phyloP scores from a whole-genome alignment of 2,888 invertebrate genomes.

The Thereva nobilitata region DNA sequence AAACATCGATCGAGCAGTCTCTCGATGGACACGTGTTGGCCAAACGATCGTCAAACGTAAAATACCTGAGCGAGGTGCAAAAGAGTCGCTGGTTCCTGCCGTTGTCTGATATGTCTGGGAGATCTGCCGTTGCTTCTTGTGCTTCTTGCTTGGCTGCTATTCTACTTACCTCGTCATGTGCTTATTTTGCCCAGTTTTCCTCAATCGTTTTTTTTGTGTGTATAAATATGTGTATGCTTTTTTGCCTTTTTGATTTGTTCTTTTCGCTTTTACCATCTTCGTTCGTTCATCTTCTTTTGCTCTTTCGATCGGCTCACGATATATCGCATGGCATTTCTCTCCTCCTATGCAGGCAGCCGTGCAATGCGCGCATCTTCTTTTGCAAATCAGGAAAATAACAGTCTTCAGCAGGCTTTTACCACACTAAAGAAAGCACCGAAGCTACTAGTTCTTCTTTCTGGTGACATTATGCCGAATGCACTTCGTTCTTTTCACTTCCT shows the following conservation, averaged over 20 bases:
- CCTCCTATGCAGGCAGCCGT: too few relatives aligned
- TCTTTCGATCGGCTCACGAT: too few relatives aligned
- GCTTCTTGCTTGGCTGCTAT: constrained; percentile 18
- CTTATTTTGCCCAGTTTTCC: constrained; percentile 13
- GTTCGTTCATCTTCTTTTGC: not conserved
- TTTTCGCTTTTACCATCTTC: constrained; percentile 27
- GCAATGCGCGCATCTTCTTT: too few relatives aligned
- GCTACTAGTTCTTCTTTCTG: too few relatives aligned
- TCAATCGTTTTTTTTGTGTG: too few relatives aligned
- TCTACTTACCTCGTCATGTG: constrained; percentile 11
- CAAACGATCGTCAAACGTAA: constrained; percentile 58
- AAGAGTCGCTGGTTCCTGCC: constrained; percentile 26
- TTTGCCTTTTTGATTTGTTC: constrained; percentile 24
- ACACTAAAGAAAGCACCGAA: too few relatives aligned
- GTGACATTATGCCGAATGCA: too few relatives aligned
- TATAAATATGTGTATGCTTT: not conserved
- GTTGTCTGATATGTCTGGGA: constrained; percentile 22
- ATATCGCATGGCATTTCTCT: too few relatives aligned
- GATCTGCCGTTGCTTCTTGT: constrained; percentile 21
- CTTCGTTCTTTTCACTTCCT: too few relatives aligned
- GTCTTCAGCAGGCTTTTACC: too few relatives aligned
- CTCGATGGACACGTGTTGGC: constrained; percentile 54
- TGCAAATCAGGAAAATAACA: too few relatives aligned
- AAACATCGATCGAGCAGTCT: too few relatives aligned
- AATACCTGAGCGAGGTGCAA: constrained; percentile 53